Evolutionary conservation across 1,140 invertebrate genomes (phyloP), one percentile per base, ranked within the genome.

Genomic region (Drosophila bifasciata): DNA sequence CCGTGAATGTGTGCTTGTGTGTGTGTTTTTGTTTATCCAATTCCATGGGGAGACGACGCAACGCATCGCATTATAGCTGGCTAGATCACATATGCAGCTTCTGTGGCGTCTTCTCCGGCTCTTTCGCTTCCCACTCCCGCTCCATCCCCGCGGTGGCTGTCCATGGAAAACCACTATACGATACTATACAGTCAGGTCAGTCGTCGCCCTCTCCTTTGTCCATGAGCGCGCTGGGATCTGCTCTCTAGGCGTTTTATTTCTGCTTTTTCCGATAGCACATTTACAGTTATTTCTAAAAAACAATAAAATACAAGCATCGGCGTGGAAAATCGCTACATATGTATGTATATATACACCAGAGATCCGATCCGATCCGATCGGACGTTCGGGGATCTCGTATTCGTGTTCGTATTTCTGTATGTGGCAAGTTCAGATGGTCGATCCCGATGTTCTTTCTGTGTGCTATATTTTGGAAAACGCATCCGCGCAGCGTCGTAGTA

Each of bases 231-330:
- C 52, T 56, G 57, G 61, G 49, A 28, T 77, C 19, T 44, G 62
- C 43, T 41, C 43, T 41, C 43, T 36, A 39, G 62, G 58, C 78
- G 68, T 83, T 80, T 85, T 86, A 86, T 85, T 84, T 84, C 79
- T 58, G 76, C 64, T 40, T 68, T 84, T 84, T 81, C 72, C 76
- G 77, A 81, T 86, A 71, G 77, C 60, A 60, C 83, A 76, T 88
- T 88, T 88, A 88, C 83, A 88, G 83, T 89, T 83, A 66, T 88
- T 88, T 88, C 83, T 88, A 88, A 88, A 88, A 88, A 88, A 88
- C 83, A 88, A 88, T 88, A 88, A 88, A 88, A 88, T 67, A 60
- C 83, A 63, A 59, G 45, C 84, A 76, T 70, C 70, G 48, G 64
- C 64, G 84, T 86, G 83, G 83, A 86, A 88, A 88, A 76, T 61